Base-by-base conservation (phyloP, 2,888 invertebrate genomes). In the Acronicta aceris region DNA sequence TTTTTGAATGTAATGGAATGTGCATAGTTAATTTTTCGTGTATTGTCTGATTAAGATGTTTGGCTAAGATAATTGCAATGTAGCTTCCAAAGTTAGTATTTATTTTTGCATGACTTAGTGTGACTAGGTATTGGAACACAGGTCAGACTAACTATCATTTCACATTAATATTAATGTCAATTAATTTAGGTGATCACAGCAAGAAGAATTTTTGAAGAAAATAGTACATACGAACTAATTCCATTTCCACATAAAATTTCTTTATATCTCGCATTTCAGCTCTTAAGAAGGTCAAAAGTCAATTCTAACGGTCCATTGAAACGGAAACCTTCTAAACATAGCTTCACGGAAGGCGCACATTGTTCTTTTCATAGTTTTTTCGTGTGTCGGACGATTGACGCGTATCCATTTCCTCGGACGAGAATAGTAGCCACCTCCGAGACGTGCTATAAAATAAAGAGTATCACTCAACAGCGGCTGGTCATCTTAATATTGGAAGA, bases 341-440 rank as follows among this genome's bases (percentile, higher is more conserved):
- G 79, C 71, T 21, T 36, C 84, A 70, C 91, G 92, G 92, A 92
- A 91, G 89, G 83, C 67, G 61, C 76, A 69, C 80, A 89, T 90
- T 90, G 90, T 91, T 89, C 85, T 85, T 83, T 82, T 84, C 87
- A 87, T 83, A 75, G 79, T 82, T 89, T 89, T 87, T 87, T 83
- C 81, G 59, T 67, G 55, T 59, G 81, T 73, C 70, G 78, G 86
- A 86, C 91, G 91, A 92, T 92, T 92, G 92, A 91, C 90, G 88
- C 89, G 91, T 94, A 90, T 94, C 89, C 93, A 93, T 94, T 94
- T 94, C 94, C 92, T 88, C 83, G 81, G 83, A 75, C 86, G 72
- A 90, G 88, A 93, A 93, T 92, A 93, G 88, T 81, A 76, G 57
- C 83, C 84, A 79, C 86, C 83, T 83, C 82, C 79, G 75, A 77